Conservation (phyloP, 1,140 invertebrate genomes). For the Propsilocerus akamusi region DNA sequence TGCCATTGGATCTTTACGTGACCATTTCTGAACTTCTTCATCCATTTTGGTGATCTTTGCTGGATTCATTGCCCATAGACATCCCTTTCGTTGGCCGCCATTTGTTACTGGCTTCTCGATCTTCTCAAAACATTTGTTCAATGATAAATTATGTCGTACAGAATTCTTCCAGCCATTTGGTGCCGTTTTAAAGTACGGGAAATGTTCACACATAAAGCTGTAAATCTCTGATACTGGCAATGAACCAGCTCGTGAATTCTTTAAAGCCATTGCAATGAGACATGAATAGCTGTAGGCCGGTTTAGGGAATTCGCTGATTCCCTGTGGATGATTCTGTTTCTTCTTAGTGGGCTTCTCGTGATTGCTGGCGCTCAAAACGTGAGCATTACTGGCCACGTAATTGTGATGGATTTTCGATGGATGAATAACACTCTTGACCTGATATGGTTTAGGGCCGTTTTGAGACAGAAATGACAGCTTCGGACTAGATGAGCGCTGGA, state of each 20-base stretch:
- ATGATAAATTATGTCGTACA: slow-evolving; percentile 83
- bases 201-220: slow-evolving; percentile 96
- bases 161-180: slow-evolving; percentile 97
- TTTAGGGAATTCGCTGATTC: slow-evolving; percentile 71
- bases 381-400: slow-evolving; percentile 12
- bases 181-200: slow-evolving; percentile 93
- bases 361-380: slow-evolving; percentile 15
- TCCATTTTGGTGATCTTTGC: slow-evolving; percentile 91
- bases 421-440: neutral
- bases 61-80: slow-evolving; percentile 92
- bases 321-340: slow-evolving; percentile 29
- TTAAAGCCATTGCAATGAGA: slow-evolving; percentile 91
- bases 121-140: slow-evolving; percentile 97
- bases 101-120: slow-evolving; percentile 79
- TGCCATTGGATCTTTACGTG: slow-evolving; percentile 73
- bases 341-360: slow-evolving; percentile 24
- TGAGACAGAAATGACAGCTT: neutral
- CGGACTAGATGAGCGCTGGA: neutral
- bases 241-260: slow-evolving; percentile 85
- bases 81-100: slow-evolving; percentile 67
- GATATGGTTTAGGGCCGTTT: neutral
- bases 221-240: slow-evolving; percentile 96
- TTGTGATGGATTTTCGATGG: no score
- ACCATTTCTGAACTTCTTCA: slow-evolving; percentile 93
- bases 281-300: slow-evolving; percentile 96